phyloP scores from a whole-genome alignment of 2,797 vertebrate genomes.

The Cryptoprocta ferox region DNA sequence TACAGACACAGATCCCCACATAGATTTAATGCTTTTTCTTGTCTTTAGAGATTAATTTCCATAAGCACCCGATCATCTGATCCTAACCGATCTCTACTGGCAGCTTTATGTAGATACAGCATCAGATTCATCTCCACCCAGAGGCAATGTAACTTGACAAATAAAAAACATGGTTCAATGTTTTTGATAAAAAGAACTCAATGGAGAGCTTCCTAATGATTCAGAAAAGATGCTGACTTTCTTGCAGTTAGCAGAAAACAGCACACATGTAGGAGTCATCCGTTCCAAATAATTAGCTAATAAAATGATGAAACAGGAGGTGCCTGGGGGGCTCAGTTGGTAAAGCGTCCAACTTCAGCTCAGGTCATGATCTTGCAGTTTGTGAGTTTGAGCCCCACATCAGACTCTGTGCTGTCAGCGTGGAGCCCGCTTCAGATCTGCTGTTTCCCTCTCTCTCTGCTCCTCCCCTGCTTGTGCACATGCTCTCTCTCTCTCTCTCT shows the following conservation, averaged over 20 bases:
- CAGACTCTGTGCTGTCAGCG: too few species aligned
- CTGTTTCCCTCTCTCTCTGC: too few species aligned
- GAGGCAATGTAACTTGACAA: not conserved
- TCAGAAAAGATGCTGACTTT: not conserved
- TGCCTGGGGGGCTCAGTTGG: too few species aligned
- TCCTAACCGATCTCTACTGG: not conserved
- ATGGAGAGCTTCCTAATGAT: not conserved
- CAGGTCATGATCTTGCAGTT: too few species aligned
- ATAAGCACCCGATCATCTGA: not conserved
- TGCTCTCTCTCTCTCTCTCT: too few species aligned
- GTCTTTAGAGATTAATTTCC: constrained; percentile 41
- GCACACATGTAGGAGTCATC: not conserved
- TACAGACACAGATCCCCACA: not conserved
- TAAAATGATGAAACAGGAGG: too few species aligned
- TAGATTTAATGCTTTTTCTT: not conserved
- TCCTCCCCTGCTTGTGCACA: too few species aligned
- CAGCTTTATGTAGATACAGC: not conserved
- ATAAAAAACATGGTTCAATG: not conserved
- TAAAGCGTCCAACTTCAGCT: too few species aligned
- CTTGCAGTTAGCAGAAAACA: not conserved
- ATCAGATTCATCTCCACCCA: not conserved
- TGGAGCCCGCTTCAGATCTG: too few species aligned
- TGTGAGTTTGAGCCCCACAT: too few species aligned
- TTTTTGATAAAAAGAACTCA: not conserved
- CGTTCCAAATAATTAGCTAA: not conserved